A percentile compares a stretch with the other conserved stretches of the same genome.
Conservation (phyloP, 2,797 vertebrate genomes). For the Leptoclinus maculatus region DNA sequence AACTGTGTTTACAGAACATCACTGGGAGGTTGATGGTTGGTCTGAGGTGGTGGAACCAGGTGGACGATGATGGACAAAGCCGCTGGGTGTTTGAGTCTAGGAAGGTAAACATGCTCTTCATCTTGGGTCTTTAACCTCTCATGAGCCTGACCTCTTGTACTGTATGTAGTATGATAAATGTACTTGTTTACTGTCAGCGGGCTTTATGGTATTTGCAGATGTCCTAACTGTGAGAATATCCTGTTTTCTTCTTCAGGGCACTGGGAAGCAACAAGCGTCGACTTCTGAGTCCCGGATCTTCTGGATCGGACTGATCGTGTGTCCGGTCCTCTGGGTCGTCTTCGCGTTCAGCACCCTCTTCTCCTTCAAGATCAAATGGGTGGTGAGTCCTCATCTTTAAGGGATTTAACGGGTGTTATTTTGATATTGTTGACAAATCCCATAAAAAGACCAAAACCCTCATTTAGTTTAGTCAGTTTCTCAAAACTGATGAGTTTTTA, state of each 20-base stretch:
- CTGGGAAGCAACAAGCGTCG: conserved; percentile 60
- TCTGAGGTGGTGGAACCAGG: conserved; percentile 97
- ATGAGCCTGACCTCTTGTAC: conserved; percentile 21
- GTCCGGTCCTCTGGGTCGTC: conserved; percentile 92
- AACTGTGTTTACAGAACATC: conserved; percentile 86
- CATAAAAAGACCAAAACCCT: not conserved
- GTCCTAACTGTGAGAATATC: conserved; percentile 55
- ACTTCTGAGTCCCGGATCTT: conserved; percentile 93
- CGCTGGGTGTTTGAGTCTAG: conserved; percentile 96
- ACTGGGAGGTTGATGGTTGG: conserved; percentile 95
- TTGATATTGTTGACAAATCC: not conserved
- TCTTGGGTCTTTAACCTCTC: not conserved
- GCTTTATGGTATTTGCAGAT: conserved; percentile 21
- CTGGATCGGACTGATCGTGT: conserved; percentile 93
- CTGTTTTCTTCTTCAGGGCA: conserved; percentile 74
- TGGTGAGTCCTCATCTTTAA: conserved; percentile 86
- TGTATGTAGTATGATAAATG: not conserved
- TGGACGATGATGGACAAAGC: conserved; percentile 95
- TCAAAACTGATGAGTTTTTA: too few relatives aligned
- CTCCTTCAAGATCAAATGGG: conserved; percentile 93
- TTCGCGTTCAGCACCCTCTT: conserved; percentile 93
- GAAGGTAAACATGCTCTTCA: conserved; percentile 81
- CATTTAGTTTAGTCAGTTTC: too few relatives aligned
- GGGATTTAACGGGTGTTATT: not conserved
- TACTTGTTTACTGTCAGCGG: conserved; percentile 4